Evolutionary conservation across 2,888 invertebrate species (phyloP).

Genomic region (Automeris io): DNA sequence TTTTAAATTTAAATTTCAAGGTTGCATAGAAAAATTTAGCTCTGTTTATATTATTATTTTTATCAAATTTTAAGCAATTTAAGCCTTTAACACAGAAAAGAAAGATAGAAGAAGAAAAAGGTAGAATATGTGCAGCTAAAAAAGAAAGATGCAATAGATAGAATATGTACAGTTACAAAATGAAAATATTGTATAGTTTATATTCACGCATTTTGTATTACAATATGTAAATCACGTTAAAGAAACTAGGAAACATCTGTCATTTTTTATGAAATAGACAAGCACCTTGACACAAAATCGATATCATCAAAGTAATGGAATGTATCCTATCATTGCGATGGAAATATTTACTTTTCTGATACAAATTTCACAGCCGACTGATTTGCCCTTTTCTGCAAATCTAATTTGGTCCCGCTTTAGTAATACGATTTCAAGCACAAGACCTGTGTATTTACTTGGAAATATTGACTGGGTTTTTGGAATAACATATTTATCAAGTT

Average conservation of each 20-base stretch:
- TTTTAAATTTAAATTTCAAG: too few relatives aligned
- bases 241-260: background rate
- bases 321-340: constrained; percentile 17
- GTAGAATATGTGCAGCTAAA: too few relatives aligned
- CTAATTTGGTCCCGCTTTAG: constrained; percentile 15
- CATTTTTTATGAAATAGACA: background rate
- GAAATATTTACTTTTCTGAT: constrained; percentile 20
- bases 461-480: background rate
- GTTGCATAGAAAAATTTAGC: too few relatives aligned
- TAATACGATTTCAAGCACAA: constrained; percentile 9
- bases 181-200: too few relatives aligned
- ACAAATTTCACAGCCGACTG: constrained; percentile 17
- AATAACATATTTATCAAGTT: too few relatives aligned
- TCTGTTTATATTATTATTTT: too few relatives aligned
- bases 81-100: too few relatives aligned
- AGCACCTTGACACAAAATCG: constrained; percentile 1
- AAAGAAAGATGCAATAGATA: too few relatives aligned
- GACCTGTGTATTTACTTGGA: constrained; percentile 4
- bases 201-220: background rate
- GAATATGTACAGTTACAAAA: too few relatives aligned
- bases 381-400: constrained; percentile 18
- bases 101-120: too few relatives aligned
- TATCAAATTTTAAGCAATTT: too few relatives aligned
- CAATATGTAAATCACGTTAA: background rate
- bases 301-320: constrained; percentile 8